Evolutionary conservation across 2,113 vertebrate genomes (phyloP), one percentile per base, ranked within the genome.

Genomic region (Triplophysa tibetana): DNA sequence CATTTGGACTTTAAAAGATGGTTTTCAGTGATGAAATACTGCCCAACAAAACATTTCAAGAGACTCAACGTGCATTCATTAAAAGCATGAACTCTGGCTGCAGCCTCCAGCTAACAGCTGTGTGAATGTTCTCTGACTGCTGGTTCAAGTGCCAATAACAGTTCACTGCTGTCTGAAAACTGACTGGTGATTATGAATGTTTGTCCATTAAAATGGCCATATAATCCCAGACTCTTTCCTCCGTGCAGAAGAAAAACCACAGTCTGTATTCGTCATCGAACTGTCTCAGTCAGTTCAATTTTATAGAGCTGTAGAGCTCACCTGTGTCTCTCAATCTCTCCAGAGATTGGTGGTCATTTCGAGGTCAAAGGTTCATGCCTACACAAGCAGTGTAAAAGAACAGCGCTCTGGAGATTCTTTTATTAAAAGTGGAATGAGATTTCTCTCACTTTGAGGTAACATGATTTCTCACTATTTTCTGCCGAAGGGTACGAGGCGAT

Each of bases 361-460:
- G 23, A 24, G 62, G 72, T 67, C 70, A 68, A 33, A 33, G 23
- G 12, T 58, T 61, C 23, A 45, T 61, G 14, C 19, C 2, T 75
- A 58, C 62, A 66, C 70, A 65, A 43, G 52, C 48, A 56, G 29
- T 45, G 21, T 67, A 33, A 74, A 74, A 74, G 61, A 75, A 73
- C 4, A n/a, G 45, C 21, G 2, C 78, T 33, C 62, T 21, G 7
- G 48, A 80, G 63, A 67, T 63, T 63, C 7, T 56, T 63, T 54
- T 80, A 80, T 80, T 38, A 74, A 52, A 80, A 6, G 23, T 38
- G 63, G 21, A 75, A 67, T 66, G 43, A 68, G 17, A 29, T 75
- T 48, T 67, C 45, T 56, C 12, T 54, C 52, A n/a, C 33, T 24
- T 75, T 65, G 11, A 19, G 29, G 23, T 45, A n/a, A 67, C 24